Percentiles rank a stretch among this genome's conserved stretches.
Evolutionary conservation across 2,888 invertebrate genomes (phyloP).

Genomic region (Amiota minor): DNA sequence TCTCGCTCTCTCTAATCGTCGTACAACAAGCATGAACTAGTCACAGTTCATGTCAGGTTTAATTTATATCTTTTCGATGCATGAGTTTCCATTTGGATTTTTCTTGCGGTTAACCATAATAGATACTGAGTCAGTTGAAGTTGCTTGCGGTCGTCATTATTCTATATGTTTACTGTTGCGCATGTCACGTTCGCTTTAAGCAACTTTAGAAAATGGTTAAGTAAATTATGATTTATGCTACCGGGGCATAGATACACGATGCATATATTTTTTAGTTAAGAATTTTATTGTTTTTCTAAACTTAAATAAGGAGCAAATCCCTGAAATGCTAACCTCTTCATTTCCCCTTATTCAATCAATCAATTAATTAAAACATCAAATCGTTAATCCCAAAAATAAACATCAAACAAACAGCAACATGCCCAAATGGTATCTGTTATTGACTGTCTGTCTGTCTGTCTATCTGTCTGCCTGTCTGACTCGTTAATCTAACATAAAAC

Average conservation of each 20-base stretch:
- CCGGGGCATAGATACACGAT: slow-evolving; percentile 3
- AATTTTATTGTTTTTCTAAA: too few relatives aligned
- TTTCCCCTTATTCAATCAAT: not conserved
- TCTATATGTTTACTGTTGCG: slow-evolving; percentile 8
- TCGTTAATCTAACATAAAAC: slow-evolving; percentile 2
- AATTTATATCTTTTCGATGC: slow-evolving; percentile 41
- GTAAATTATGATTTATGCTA: slow-evolving; percentile 30
- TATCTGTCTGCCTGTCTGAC: not conserved
- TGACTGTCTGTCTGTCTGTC: slow-evolving; percentile 1
- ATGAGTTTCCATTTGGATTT: not conserved
- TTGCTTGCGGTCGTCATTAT: slow-evolving; percentile 38
- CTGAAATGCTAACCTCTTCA: too few relatives aligned
- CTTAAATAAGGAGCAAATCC: too few relatives aligned
- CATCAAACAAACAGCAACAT: slow-evolving; percentile 18
- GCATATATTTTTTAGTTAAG: slow-evolving; percentile 6
- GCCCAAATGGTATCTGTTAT: slow-evolving; percentile 16
- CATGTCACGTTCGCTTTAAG: slow-evolving; percentile 23
- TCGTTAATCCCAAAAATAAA: slow-evolving; percentile 37
- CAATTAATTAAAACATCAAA: slow-evolving; percentile 34
- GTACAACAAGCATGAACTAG: slow-evolving; percentile 54
- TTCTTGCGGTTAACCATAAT: not conserved
- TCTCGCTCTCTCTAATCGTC: slow-evolving; percentile 44
- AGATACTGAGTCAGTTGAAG: not conserved
- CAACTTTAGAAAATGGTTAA: slow-evolving; percentile 5
- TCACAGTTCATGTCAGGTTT: slow-evolving; percentile 49